Conservation (phyloP, 2,797 vertebrate genomes). For the Hemitrygon akajei region DNA sequence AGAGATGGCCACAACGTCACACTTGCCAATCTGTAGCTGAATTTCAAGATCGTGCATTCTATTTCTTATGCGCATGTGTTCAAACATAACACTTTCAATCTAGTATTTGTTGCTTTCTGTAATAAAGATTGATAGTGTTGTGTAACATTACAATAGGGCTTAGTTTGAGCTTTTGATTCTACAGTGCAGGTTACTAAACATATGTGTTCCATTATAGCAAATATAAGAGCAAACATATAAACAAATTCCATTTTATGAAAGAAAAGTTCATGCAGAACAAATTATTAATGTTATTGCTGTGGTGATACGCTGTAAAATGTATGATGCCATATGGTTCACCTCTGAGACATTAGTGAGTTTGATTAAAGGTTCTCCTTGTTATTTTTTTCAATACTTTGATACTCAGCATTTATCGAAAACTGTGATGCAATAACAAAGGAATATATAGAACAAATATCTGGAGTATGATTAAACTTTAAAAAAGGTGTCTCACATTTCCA, state of each 20-base stretch:
- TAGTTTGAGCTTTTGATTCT: neutral
- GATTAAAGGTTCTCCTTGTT: too few species aligned
- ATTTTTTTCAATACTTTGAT: neutral
- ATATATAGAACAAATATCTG: too few species aligned
- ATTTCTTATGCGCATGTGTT: too few species aligned
- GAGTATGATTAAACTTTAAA: neutral
- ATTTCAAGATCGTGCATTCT: too few species aligned
- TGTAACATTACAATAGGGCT: neutral
- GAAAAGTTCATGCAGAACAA: neutral
- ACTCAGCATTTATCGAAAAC: neutral
- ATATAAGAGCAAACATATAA: neutral
- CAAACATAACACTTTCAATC: too few species aligned
- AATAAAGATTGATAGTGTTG: neutral
- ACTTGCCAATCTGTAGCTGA: too few species aligned
- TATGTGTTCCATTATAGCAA: neutral
- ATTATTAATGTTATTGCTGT: neutral
- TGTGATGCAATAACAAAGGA: neutral
- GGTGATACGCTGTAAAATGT: too few species aligned
- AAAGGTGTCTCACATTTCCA: neutral
- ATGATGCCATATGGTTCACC: neutral
- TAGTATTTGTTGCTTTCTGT: too few species aligned
- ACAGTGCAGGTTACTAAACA: neutral
- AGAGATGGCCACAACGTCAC: too few species aligned
- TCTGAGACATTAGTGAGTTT: neutral
- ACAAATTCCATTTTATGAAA: neutral